These are phyloP conservation scores for Cryptosula pallasiana DNA, from an alignment of 2,888 invertebrate genomes.

Conservation along the genomic window DNA sequence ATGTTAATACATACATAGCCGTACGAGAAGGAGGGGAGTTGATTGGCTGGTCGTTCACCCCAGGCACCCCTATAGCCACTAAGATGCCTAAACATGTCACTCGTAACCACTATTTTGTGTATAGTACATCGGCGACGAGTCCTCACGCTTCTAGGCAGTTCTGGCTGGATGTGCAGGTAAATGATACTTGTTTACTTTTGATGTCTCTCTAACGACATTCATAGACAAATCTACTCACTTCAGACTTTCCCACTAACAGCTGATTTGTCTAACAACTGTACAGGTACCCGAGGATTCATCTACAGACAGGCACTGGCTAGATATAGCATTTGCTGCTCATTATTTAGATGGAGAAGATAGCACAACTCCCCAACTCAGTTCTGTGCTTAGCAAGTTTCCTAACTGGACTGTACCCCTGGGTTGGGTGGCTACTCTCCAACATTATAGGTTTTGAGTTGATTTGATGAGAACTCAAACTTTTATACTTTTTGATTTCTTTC, in stretches of 20 bases:
- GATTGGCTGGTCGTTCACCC: slow-evolving; percentile 29
- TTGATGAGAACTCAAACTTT: too few relatives aligned
- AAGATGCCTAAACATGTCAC: slow-evolving; percentile 58
- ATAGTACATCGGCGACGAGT: slow-evolving; percentile 63
- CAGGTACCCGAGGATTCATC: not conserved
- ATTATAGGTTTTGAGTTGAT: slow-evolving; percentile 28
- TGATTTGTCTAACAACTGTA: too few relatives aligned
- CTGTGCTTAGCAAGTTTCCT: slow-evolving; percentile 32
- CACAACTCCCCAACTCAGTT: slow-evolving; percentile 32
- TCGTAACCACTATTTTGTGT: slow-evolving; percentile 65
- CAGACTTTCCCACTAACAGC: too few relatives aligned
- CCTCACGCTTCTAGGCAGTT: slow-evolving; percentile 59
- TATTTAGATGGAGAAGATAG: slow-evolving; percentile 36
- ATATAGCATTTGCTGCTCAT: slow-evolving; percentile 39
- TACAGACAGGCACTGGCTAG: slow-evolving; percentile 28
- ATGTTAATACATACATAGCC: slow-evolving; percentile 13
- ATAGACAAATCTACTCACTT: too few relatives aligned
- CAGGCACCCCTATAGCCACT: slow-evolving; percentile 56
- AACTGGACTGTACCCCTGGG: slow-evolving; percentile 34
- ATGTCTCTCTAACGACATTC: too few relatives aligned
- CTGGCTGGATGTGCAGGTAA: slow-evolving; percentile 62
- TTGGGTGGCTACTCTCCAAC: slow-evolving; percentile 38
- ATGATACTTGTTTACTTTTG: too few relatives aligned
- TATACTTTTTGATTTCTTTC: too few relatives aligned
- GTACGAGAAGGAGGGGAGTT: not conserved